Conservation (phyloP, 2,113 vertebrate genomes). For the Tinamus guttatus region DNA sequence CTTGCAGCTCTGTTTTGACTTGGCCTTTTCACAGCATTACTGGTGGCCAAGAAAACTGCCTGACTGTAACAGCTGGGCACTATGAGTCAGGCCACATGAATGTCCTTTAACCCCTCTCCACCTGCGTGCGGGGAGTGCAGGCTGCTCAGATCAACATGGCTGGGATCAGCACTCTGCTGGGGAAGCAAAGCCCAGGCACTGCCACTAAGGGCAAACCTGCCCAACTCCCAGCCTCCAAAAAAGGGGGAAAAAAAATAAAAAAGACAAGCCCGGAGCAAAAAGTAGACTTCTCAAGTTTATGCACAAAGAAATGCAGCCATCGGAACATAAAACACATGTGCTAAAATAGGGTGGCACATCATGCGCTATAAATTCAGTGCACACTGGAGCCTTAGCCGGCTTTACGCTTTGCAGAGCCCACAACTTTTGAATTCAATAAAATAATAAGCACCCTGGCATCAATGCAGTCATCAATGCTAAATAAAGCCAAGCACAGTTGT, state of each 20-base stretch:
- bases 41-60: neutral
- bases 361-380: neutral
- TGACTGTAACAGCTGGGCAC: constrained; percentile 42
- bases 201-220: neutral
- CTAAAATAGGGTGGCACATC: neutral
- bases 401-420: constrained; percentile 11
- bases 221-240: neutral
- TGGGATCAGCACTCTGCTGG: neutral
- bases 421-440: constrained; percentile 58
- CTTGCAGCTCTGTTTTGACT: neutral
- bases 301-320: neutral
- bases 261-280: neutral
- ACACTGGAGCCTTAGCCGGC: neutral
- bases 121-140: fast-evolving
- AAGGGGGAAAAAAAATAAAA: neutral
- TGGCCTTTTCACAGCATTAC: neutral
- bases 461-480: constrained; percentile 5
- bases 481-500: constrained; percentile 29
- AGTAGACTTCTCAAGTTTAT: neutral
- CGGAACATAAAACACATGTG: neutral
- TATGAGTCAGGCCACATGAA: constrained; percentile 45
- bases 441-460: constrained; percentile 53
- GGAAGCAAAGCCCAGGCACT: neutral
- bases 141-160: neutral
- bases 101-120: constrained; percentile 26